Conservation (phyloP, 2,797 vertebrate genomes). For the Vespertilio murinus region DNA sequence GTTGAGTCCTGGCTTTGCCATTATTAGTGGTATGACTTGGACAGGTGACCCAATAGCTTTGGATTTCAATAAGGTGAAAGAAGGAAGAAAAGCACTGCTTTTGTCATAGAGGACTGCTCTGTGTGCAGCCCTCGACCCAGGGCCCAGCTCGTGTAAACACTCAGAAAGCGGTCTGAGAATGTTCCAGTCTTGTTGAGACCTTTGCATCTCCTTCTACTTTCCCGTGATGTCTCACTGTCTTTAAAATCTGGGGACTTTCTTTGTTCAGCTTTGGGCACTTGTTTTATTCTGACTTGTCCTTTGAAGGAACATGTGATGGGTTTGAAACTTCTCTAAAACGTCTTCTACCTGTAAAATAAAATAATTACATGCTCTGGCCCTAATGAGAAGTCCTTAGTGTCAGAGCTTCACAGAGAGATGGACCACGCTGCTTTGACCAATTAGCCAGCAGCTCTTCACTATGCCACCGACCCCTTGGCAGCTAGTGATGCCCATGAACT, state of each 20-base stretch:
- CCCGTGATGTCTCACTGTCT: not conserved
- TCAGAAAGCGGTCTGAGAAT: not conserved
- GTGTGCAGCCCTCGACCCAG: not conserved
- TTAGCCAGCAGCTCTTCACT: not conserved
- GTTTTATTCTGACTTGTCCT: slow-evolving; percentile 24
- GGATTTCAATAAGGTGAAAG: not conserved
- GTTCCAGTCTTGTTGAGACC: not conserved
- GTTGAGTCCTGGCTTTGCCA: not conserved
- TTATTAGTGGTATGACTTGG: not conserved
- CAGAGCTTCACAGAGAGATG: not conserved
- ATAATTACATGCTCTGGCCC: not conserved
- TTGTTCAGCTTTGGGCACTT: not conserved
- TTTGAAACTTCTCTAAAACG: slow-evolving; percentile 5
- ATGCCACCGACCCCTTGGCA: not conserved
- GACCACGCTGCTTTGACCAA: not conserved
- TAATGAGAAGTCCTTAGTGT: not conserved
- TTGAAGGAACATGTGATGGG: not conserved
- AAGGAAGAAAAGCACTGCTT: not conserved
- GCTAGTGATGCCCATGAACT: not conserved
- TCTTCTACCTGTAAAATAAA: not conserved
- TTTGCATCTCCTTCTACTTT: not conserved
- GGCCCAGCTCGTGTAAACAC: not conserved
- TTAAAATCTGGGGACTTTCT: not conserved
- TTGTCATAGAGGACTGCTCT: not conserved
- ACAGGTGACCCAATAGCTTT: not conserved